Percentiles rank a stretch among this genome's conserved stretches.
Conservation (phyloP, 1,140 invertebrate genomes). For the Stegodyphus mimosarum region DNA sequence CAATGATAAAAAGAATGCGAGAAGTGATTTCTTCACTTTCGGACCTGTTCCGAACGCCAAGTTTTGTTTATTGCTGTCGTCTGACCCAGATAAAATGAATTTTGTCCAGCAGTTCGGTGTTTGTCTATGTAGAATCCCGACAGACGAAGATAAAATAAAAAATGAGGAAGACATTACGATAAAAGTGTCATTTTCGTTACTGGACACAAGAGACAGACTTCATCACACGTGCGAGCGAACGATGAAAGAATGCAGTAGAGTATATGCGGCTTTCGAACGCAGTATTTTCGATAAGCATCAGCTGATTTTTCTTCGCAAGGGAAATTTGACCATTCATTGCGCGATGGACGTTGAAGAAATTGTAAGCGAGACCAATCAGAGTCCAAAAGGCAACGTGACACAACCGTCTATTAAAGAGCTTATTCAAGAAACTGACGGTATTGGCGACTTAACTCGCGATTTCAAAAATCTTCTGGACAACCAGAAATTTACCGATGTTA, state of each 20-base stretch:
- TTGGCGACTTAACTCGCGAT: conserved; percentile 12
- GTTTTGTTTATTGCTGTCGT: conserved; percentile 10
- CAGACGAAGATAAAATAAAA: too few relatives aligned
- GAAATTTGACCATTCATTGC: conserved; percentile 3
- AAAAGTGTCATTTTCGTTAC: conserved; percentile 21
- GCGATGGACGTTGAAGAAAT: conserved; percentile 26
- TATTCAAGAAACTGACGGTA: neutral
- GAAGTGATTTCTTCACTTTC: conserved; percentile 45
- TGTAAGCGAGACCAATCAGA: neutral
- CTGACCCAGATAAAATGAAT: neutral
- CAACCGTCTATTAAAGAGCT: neutral
- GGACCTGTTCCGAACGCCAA: neutral
- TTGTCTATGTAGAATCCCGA: neutral
- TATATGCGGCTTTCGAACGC: conserved; percentile 16
- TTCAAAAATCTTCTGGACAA: conserved; percentile 3
- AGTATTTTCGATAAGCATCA: neutral
- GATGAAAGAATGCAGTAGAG: neutral
- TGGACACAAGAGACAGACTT: conserved; percentile 12
- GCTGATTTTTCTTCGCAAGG: neutral
- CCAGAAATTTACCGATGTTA: conserved; percentile 29
- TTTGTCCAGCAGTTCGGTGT: conserved; percentile 1
- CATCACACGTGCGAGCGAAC: conserved; percentile 14
- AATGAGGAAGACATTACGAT: neutral
- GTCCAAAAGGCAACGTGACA: too few relatives aligned
- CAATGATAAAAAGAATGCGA: neutral